Percentiles rank a stretch among this genome's conserved stretches.
These are phyloP conservation scores for Prionchulus punctatus DNA, from an alignment of 2,888 invertebrate species.

Conservation along the genomic window DNA sequence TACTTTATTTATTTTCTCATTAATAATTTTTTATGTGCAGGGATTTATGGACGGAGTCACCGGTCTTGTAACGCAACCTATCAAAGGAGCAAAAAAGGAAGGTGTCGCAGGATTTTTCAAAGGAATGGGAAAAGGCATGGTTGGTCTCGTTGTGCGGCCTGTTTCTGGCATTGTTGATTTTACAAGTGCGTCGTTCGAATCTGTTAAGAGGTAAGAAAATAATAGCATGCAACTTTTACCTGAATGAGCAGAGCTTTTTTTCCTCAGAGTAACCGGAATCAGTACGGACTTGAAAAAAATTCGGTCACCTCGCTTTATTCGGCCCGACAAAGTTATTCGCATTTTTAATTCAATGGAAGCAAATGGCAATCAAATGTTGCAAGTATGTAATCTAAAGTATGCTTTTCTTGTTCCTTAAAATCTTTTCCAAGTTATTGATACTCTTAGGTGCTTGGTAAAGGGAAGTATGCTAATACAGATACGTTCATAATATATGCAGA, in stretches of 20 bases:
- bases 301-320: slow-evolving; percentile 67
- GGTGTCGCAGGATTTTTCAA: slow-evolving; percentile 24
- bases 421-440: too few species aligned
- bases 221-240: too few species aligned
- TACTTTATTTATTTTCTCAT: neutral
- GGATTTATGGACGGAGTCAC: slow-evolving; percentile 89
- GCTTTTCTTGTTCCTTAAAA: too few species aligned
- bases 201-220: slow-evolving; percentile 58
- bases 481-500: slow-evolving; percentile 54
- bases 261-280: slow-evolving; percentile 30
- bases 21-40: slow-evolving; percentile 38
- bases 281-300: slow-evolving; percentile 40
- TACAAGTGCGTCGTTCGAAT: slow-evolving; percentile 89
- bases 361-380: slow-evolving; percentile 67
- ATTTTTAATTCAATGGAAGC: slow-evolving; percentile 67
- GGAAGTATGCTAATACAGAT: slow-evolving; percentile 62
- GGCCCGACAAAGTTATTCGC: slow-evolving; percentile 63
- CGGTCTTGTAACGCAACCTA: slow-evolving; percentile 86
- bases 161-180: slow-evolving; percentile 92
- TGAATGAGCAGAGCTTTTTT: neutral
- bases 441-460: slow-evolving; percentile 54
- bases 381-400: slow-evolving; percentile 41
- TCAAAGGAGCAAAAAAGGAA: slow-evolving; percentile 77
- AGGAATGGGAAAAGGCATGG: slow-evolving; percentile 45
- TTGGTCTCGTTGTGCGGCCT: slow-evolving; percentile 84